Base-by-base conservation (phyloP, 2,113 vertebrate species). In the Thalassarche chlororhynchos region DNA sequence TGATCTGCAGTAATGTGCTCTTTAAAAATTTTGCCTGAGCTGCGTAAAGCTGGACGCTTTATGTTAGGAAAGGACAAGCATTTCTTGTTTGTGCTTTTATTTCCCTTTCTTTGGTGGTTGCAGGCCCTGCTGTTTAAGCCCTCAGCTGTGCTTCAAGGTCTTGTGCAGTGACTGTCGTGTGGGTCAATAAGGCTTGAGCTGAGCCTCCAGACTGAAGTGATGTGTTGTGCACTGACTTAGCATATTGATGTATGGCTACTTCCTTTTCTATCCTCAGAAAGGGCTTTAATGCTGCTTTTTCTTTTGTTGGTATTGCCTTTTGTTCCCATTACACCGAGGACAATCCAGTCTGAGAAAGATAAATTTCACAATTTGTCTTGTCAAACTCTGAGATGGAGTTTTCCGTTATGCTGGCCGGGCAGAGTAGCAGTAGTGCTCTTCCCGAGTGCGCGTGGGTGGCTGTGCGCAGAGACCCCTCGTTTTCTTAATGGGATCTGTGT, bases 301-400 rank as follows among this genome's bases (percentile, higher is more conserved):
- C 82, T 87, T 76, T 66, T 70, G 46, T 76, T 52, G 52, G 68
- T 76, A 57, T 70, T 87, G 88, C 87, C 79, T 89, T 87, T 94
- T 93, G 68, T 97, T 97, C 66, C 68, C 44, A 44, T 97, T 96
- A 95, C 57, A 9, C 3, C 5, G 76, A 96, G 76, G 82, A 91
- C 87, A 71, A 36, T 83, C 79, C 81, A 42, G 64, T 15, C 78
- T 77, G 64, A 93, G 94, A 87, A 71, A 95, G 96, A 95, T 91
- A 91, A 95, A 97, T 98, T 65, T 88, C 93, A 70, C 96, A 40
- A 95, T 97, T 97, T 97, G 91, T 80, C 96, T 40, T 97, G 97
- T 97, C 97, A 97, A 8, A n/a, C 93, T 40, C 42, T 0, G 87
- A 93, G 96, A 95, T 97, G 86, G 91, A 97, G 93, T 93, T 97